Evolutionary conservation across 2,797 vertebrate species (phyloP).

Genomic region (Onychomys arenicola): DNA sequence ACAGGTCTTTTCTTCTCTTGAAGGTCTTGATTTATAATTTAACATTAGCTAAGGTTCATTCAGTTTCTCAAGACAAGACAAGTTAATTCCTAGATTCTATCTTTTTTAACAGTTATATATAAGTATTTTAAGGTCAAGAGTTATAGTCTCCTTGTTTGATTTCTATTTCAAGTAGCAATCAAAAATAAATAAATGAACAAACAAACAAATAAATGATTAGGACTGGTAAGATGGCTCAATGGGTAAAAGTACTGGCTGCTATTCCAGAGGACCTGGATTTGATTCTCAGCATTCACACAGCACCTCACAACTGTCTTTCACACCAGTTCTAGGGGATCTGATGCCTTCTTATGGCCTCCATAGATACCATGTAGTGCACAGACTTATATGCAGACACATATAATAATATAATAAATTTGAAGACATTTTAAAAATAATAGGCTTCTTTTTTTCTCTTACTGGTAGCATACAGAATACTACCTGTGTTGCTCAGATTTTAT

Average conservation of each 20-base stretch:
- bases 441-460: background rate
- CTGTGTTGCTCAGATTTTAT: background rate
- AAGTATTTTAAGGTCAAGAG: background rate
- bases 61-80: background rate
- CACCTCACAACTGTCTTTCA: background rate
- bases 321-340: background rate
- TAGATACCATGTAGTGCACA: too few species aligned
- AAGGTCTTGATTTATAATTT: background rate
- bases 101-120: background rate
- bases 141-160: background rate
- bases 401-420: background rate
- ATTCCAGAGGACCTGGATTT: background rate
- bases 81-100: background rate
- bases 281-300: background rate
- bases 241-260: background rate
- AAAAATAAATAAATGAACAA: background rate
- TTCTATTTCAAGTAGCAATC: background rate
- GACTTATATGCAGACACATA: background rate
- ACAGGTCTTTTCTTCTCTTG: background rate
- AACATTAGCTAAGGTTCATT: background rate
- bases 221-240: background rate
- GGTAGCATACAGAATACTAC: background rate
- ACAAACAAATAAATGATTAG: fast-evolving
- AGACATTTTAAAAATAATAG: background rate
- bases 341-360: too few species aligned